Conservation (phyloP, 2,888 invertebrate species). For the Strigamia transsilvanica region DNA sequence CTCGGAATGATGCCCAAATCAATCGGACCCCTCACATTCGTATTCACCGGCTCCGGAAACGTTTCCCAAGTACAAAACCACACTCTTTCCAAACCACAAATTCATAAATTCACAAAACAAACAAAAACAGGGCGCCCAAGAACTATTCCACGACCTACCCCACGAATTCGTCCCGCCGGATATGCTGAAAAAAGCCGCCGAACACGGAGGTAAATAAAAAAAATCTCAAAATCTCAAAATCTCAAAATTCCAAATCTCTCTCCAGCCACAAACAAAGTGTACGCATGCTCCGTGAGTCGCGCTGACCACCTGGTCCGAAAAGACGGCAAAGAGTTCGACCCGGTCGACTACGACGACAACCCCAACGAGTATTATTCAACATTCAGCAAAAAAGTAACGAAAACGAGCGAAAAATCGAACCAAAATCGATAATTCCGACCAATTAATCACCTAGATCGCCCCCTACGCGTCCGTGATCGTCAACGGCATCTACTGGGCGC, state of each 20-base stretch:
- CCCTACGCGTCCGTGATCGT: constrained; percentile 96
- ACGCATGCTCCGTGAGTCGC: constrained; percentile 93
- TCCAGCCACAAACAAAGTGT: constrained; percentile 91
- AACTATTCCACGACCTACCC: constrained; percentile 93
- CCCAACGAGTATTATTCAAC: constrained; percentile 95
- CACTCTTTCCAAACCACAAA: too few species aligned
- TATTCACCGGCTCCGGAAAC: constrained; percentile 98
- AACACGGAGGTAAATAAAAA: constrained; percentile 82
- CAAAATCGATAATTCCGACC: too few species aligned
- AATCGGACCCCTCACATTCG: constrained; percentile 94
- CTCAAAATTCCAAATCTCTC: constrained; percentile 56
- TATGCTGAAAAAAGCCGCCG: constrained; percentile 92
- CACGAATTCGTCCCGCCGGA: constrained; percentile 97
- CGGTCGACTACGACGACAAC: constrained; percentile 87
- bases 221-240: background rate
- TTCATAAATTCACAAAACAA: too few species aligned
- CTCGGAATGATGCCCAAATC: constrained; percentile 96
- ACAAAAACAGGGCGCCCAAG: constrained; percentile 68
- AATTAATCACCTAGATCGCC: constrained; percentile 80
- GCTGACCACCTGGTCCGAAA: constrained; percentile 92
- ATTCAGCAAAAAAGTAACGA: constrained; percentile 88
- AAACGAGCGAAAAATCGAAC: too few species aligned
- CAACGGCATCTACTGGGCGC: constrained; percentile 99
- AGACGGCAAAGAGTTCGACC: constrained; percentile 90
- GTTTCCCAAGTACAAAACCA: constrained; percentile 77